phyloP scores from a whole-genome alignment of 2,888 invertebrate genomes.

The Ecdyonurus torrentis region DNA sequence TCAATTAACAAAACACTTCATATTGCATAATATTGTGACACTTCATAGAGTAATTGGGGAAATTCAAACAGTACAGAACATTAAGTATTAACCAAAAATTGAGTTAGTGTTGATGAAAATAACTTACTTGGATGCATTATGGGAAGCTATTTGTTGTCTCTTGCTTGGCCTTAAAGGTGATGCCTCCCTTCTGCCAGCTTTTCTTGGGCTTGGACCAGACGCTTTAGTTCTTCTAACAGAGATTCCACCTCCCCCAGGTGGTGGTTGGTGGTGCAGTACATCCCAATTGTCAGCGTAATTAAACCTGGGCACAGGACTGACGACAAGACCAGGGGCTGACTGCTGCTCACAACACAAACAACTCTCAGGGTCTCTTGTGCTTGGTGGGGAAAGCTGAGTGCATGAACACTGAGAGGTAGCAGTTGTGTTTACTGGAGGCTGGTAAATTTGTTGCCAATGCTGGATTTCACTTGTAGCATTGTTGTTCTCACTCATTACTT shows the following conservation, averaged over 20 bases:
- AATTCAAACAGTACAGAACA: too few relatives aligned
- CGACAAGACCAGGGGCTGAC: background rate
- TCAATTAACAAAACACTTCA: too few relatives aligned
- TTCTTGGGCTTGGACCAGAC: background rate
- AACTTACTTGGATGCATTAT: background rate
- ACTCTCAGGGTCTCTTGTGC: background rate
- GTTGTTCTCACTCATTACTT: background rate
- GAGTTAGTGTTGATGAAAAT: too few relatives aligned
- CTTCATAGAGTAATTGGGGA: too few relatives aligned
- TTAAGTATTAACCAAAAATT: too few relatives aligned
- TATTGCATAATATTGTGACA: too few relatives aligned
- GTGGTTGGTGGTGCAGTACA: background rate
- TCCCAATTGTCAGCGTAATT: conserved; percentile 9
- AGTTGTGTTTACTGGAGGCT: background rate
- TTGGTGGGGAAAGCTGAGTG: background rate
- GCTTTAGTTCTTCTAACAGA: background rate
- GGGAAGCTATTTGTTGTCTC: background rate
- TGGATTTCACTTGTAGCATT: background rate
- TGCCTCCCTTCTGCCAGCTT: background rate
- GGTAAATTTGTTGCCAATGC: background rate
- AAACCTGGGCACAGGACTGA: background rate
- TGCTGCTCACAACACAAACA: background rate
- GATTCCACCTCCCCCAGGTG: background rate
- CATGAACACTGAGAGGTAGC: background rate
- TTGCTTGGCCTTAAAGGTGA: background rate